Conservation (phyloP, 2,888 invertebrate genomes). For the Chalcis sispes region DNA sequence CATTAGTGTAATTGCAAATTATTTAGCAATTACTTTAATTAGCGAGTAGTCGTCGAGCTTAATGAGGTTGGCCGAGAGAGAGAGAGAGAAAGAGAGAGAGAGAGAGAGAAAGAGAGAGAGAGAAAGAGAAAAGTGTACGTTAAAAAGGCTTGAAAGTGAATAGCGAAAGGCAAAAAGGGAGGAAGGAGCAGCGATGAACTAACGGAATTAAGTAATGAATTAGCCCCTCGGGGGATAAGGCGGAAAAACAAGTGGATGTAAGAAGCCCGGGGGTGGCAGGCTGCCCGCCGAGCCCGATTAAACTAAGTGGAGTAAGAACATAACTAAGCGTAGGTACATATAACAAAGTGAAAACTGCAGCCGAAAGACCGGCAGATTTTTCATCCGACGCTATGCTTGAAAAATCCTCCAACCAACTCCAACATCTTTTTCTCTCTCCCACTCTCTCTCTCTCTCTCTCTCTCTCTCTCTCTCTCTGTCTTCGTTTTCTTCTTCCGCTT, state of each 20-base stretch:
- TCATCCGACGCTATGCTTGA: conserved; percentile 58
- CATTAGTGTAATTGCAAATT: conserved; percentile 76
- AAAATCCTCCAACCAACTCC: too few relatives aligned
- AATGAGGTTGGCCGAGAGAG: conserved; percentile 65
- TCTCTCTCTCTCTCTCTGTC: neutral
- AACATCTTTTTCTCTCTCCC: neutral
- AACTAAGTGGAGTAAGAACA: conserved; percentile 74
- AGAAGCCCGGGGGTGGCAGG: conserved; percentile 59
- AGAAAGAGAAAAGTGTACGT: conserved; percentile 46
- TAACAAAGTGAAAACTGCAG: conserved; percentile 69
- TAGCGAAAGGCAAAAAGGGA: conserved; percentile 43
- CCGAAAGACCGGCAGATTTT: conserved; percentile 50
- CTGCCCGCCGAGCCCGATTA: conserved; percentile 69
- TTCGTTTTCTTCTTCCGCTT: neutral
- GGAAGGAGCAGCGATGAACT: conserved; percentile 60
- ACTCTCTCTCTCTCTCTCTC: neutral
- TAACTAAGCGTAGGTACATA: conserved; percentile 72
- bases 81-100: conserved; percentile 57
- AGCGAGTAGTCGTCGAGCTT: conserved; percentile 71
- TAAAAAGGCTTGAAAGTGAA: conserved; percentile 51
- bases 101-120: conserved; percentile 49
- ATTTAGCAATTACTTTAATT: conserved; percentile 76
- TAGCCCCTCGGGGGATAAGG: conserved; percentile 73
- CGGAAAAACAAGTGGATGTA: conserved; percentile 75
- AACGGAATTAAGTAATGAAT: conserved; percentile 76